Conservation (phyloP, 1,140 invertebrate species). For the Nylanderia fulva region DNA sequence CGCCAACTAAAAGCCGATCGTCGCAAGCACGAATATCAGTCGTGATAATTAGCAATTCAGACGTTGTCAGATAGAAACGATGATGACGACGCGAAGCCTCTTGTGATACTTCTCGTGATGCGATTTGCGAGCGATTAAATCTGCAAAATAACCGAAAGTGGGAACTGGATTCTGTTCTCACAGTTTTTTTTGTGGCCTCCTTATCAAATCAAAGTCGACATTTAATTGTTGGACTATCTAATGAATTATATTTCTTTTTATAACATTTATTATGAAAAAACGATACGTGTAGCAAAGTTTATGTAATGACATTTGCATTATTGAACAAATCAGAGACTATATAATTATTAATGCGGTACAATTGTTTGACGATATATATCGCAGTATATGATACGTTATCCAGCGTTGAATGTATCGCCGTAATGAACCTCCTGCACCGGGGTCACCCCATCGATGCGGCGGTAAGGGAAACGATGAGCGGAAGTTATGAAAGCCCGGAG, state of each 20-base stretch:
- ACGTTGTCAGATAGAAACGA: constrained; percentile 22
- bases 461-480: constrained; percentile 35
- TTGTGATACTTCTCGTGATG: not conserved
- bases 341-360: not conserved
- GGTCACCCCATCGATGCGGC: constrained; percentile 32
- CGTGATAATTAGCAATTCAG: constrained; percentile 50
- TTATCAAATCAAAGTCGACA: constrained; percentile 11
- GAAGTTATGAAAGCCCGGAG: constrained; percentile 76
- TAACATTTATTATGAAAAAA: not conserved
- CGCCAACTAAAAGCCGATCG: constrained; percentile 22
- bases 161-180: constrained; percentile 17
- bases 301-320: too few relatives aligned
- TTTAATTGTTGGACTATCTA: constrained; percentile 4
- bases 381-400: not conserved
- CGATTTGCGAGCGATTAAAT: not conserved
- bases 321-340: too few relatives aligned
- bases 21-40: constrained; percentile 41
- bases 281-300: not conserved
- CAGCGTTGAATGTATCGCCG: constrained; percentile 1
- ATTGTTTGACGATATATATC: constrained; percentile 8
- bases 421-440: constrained; percentile 39
- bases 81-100: constrained; percentile 15
- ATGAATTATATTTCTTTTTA: not conserved
- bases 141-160: constrained; percentile 14
- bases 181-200: constrained; percentile 34